Base-by-base conservation (phyloP, 2,797 vertebrate genomes). In the Odontamblyopus rebecca region DNA sequence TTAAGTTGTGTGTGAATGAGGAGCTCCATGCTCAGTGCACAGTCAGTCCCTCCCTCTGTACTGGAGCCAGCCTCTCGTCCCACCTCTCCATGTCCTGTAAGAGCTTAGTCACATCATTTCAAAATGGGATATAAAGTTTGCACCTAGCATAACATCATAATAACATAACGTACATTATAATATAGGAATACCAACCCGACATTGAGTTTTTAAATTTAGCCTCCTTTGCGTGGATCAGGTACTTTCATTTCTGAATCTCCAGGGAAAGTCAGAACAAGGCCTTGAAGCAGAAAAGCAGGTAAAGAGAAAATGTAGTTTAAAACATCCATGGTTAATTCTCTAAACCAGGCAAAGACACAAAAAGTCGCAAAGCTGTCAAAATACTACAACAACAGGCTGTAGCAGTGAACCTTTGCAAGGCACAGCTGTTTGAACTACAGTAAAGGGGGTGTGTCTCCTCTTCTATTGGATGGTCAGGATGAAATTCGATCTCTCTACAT, bases 21-120 rank as follows among this genome's bases (percentile, higher is more conserved):
- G 32, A 88, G 87, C 86, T 88, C 88, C 88, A 91, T 88, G 88
- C 89, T 88, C 79, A 82, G 78, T 74, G 75, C 72, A 53, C 79
- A 77, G 70, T 56, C 73, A 61, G 88, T 87, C 88, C 89, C 90
- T 88, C 90, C 91, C 88, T 88, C 87, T 75, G 80, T 69, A 19
- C 68, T 69, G 66, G 73, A 84, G 82, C 77, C 86, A 90, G 84
- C 77, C 87, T 89, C 84, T 90, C 84, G 84, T 89, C 85, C 90
- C 86, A 86, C 86, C 81, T 86, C 85, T 81, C 80, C 62, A 72
- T 67, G 75, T 19, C 68, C 78, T 86, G 82, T 75, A 72, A 75
- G 71, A 72, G 79, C 72, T 78, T 56, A 67, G 79, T 80, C 60
- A 50, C 77, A 78, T 68, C 65, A 75, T 70, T 82, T 75, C 77